phyloP scores from a whole-genome alignment of 2,888 invertebrate species.

The Luperina testacea region DNA sequence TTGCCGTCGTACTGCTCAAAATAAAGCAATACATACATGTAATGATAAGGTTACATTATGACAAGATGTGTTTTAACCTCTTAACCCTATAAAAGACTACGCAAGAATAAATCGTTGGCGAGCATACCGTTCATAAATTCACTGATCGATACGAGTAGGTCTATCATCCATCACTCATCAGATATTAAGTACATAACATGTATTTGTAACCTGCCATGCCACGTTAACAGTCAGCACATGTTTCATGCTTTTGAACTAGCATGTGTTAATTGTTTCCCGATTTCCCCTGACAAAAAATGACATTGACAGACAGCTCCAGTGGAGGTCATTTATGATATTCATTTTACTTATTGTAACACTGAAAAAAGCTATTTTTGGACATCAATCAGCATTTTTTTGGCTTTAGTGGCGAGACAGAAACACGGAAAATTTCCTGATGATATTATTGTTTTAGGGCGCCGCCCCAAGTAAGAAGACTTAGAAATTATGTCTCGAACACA shows the following conservation, averaged over 20 bases:
- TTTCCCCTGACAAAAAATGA: conserved; percentile 46
- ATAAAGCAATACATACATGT: conserved; percentile 28
- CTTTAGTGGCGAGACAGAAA: neutral
- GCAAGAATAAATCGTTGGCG: conserved; percentile 36
- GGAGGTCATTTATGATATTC: conserved; percentile 47
- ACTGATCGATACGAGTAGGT: conserved; percentile 36
- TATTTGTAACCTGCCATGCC: conserved; percentile 24
- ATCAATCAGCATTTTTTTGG: neutral
- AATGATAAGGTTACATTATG: conserved; percentile 48
- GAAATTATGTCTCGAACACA: neutral
- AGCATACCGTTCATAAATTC: conserved; percentile 45
- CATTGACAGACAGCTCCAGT: conserved; percentile 47
- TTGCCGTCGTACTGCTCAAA: conserved; percentile 36
- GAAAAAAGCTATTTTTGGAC: conserved; percentile 14
- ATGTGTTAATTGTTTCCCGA: conserved; percentile 14
- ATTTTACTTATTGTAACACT: neutral
- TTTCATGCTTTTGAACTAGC: conserved; percentile 41
- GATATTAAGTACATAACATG: conserved; percentile 8
- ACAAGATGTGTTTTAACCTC: conserved; percentile 54
- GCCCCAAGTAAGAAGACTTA: neutral
- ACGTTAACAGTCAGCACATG: conserved; percentile 44
- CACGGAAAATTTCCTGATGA: neutral
- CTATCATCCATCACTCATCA: conserved; percentile 5
- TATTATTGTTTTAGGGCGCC: neutral
- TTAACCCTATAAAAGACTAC: conserved; percentile 41